Evolutionary conservation across 1,140 invertebrate species (phyloP).

Genomic region (Zaprionus taronus): DNA sequence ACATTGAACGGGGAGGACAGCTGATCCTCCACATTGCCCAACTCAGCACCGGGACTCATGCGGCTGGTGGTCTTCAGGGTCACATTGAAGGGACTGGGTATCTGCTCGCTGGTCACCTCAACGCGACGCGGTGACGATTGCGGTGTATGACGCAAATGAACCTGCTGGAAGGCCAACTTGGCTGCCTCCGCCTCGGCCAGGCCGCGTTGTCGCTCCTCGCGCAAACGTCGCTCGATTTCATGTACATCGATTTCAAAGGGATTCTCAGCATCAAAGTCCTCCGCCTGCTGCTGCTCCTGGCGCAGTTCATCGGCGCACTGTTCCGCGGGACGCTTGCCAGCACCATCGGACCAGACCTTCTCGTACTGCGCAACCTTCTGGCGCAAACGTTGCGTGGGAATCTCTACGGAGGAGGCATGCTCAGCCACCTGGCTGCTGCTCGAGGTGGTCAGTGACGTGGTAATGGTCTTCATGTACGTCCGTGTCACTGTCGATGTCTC

Average conservation of each 20-base stretch:
- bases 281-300: slow-evolving; percentile 40
- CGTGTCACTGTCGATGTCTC: slow-evolving; percentile 78
- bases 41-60: slow-evolving; percentile 71
- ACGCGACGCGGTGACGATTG: slow-evolving; percentile 83
- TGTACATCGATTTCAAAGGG: slow-evolving; percentile 85
- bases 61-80: slow-evolving; percentile 74
- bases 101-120: slow-evolving; percentile 70
- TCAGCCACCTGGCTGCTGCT: slow-evolving; percentile 47
- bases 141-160: slow-evolving; percentile 86
- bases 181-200: slow-evolving; percentile 85
- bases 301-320: slow-evolving; percentile 61
- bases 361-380: slow-evolving; percentile 92
- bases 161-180: slow-evolving; percentile 86
- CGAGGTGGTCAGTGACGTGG: slow-evolving; percentile 67
- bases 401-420: slow-evolving; percentile 20
- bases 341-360: slow-evolving; percentile 88
- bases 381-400: slow-evolving; percentile 86
- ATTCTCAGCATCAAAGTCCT: slow-evolving; percentile 78
- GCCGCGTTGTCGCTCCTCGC: slow-evolving; percentile 86
- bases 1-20: slow-evolving; percentile 85
- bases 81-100: slow-evolving; percentile 73
- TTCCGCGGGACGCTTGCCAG: slow-evolving; percentile 60
- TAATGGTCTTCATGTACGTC: slow-evolving; percentile 77
- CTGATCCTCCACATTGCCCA: slow-evolving; percentile 88
- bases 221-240: slow-evolving; percentile 87